phyloP scores from a whole-genome alignment of 1,140 invertebrate species.

The Sycophila sp. region DNA sequence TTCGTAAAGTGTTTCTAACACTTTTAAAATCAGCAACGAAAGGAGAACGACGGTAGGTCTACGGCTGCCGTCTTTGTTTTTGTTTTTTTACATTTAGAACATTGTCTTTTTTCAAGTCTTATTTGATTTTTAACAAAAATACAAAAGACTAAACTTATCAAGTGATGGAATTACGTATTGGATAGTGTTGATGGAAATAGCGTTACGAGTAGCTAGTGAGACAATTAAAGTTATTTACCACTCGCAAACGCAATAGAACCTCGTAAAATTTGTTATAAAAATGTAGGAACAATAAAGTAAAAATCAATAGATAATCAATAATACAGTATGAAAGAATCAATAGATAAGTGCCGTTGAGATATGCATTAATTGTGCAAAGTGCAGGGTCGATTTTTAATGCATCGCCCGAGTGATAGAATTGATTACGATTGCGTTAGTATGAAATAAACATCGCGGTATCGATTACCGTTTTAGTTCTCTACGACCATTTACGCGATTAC shows the following conservation, averaged over 20 bases:
- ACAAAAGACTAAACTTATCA: no score
- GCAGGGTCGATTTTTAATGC: neutral
- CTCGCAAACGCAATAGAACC: no score
- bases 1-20: constrained; percentile 16
- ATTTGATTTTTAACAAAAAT: constrained; percentile 38
- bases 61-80: neutral
- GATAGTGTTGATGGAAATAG: no score
- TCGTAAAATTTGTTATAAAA: neutral
- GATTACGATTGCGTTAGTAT: neutral
- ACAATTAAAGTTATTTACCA: no score
- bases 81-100: constrained; percentile 13
- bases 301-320: no score
- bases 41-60: neutral
- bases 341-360: no score
- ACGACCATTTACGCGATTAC: neutral
- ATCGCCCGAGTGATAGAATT: neutral
- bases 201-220: no score
- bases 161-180: no score
- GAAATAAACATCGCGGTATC: constrained; percentile 4
- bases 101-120: constrained; percentile 39
- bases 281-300: constrained; percentile 1
- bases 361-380: constrained; percentile 13
- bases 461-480: constrained; percentile 2
- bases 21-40: neutral
- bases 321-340: no score